A percentile compares a stretch with the other conserved stretches of the same genome.
These are phyloP conservation scores for Phyllotis vaccarum DNA, from an alignment of 2,797 vertebrate species.

Conservation along the genomic window DNA sequence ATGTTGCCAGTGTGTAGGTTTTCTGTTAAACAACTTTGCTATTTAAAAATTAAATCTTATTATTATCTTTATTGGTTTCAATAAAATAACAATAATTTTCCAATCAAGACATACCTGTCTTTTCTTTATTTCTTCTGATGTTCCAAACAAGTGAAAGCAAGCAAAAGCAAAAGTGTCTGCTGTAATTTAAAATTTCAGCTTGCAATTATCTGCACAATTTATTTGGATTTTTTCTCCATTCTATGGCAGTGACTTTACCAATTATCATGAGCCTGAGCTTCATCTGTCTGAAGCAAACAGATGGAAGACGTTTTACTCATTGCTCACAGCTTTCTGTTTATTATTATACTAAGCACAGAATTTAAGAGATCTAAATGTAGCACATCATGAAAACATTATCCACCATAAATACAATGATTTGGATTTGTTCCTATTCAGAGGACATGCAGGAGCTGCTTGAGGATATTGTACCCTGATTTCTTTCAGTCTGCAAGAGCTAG, in stretches of 20 bases:
- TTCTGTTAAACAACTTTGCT: slow-evolving; percentile 41
- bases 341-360: slow-evolving; percentile 37
- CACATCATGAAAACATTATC: slow-evolving; percentile 68
- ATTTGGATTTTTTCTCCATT: slow-evolving; percentile 26
- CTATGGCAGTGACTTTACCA: neutral
- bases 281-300: slow-evolving; percentile 55
- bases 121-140: slow-evolving; percentile 31
- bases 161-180: neutral
- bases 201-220: slow-evolving; percentile 37
- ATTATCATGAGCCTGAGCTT: slow-evolving; percentile 8
- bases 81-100: slow-evolving; percentile 38
- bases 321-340: slow-evolving; percentile 54
- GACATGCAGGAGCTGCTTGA: slow-evolving; percentile 32
- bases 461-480: slow-evolving; percentile 68
- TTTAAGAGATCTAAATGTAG: slow-evolving; percentile 51
- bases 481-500: slow-evolving; percentile 59
- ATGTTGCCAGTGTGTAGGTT: neutral
- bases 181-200: slow-evolving; percentile 31
- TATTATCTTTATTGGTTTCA: slow-evolving; percentile 8
- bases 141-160: neutral
- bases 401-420: slow-evolving; percentile 57
- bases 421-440: slow-evolving; percentile 68
- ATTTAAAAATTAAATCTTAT: slow-evolving; percentile 23
- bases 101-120: neutral
- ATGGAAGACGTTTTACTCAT: slow-evolving; percentile 16